phyloP scores from a whole-genome alignment of 1,140 invertebrate species.

The Lasioglossum albipes region DNA sequence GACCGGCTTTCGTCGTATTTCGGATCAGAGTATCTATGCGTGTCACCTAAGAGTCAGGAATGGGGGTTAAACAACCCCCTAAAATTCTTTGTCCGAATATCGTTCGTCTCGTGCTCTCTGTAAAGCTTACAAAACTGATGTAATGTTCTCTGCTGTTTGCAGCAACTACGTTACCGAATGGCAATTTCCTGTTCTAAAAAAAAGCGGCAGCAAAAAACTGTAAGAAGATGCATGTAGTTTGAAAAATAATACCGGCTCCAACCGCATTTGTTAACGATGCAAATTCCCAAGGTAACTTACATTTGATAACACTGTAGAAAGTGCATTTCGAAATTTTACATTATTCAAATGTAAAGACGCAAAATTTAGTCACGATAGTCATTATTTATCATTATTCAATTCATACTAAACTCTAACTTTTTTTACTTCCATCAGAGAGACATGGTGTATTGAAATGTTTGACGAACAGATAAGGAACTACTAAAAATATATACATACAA shows the following conservation, averaged over 20 bases:
- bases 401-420: too few species aligned
- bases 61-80: not conserved
- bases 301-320: not conserved
- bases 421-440: too few species aligned
- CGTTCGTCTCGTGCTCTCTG: not conserved
- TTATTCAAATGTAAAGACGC: too few species aligned
- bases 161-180: not conserved
- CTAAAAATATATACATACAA: too few species aligned
- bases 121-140: slow-evolving; percentile 9
- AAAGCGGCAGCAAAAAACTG: slow-evolving; percentile 2
- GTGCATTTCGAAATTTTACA: not conserved
- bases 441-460: too few species aligned
- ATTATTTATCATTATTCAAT: too few species aligned
- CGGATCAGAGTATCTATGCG: too few species aligned
- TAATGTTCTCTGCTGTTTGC: slow-evolving; percentile 16
- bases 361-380: too few species aligned
- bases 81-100: not conserved
- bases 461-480: too few species aligned
- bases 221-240: not conserved
- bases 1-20: too few species aligned
- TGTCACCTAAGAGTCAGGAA: too few species aligned
- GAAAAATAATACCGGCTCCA: slow-evolving; percentile 6
- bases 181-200: slow-evolving; percentile 5
- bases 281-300: not conserved
- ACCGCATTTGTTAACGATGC: not conserved